A percentile compares a stretch with the other conserved stretches of the same genome.
Conservation (phyloP, 2,113 vertebrate species). For the Esox niger region DNA sequence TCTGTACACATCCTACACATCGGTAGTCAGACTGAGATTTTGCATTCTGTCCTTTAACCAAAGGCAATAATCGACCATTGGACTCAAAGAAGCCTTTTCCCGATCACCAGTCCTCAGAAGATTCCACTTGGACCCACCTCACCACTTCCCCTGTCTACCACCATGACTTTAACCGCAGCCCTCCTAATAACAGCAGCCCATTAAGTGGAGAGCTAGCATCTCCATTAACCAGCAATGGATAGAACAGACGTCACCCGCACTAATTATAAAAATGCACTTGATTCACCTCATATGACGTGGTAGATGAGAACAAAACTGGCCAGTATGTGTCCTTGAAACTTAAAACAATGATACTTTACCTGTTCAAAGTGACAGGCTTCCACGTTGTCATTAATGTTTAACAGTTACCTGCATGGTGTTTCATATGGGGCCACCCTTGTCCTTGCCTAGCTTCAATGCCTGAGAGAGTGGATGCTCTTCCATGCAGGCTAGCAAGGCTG, state of each 20-base stretch:
- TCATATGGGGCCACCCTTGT: neutral
- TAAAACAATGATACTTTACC: neutral
- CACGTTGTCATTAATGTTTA: neutral
- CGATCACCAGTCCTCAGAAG: neutral
- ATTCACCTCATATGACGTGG: too few species aligned
- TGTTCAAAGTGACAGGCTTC: neutral
- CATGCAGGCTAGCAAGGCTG: neutral
- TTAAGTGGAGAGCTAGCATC: neutral
- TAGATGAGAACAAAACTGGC: too few species aligned
- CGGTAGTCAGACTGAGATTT: neutral
- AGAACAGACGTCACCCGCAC: neutral
- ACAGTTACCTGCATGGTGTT: neutral
- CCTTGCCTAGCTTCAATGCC: neutral
- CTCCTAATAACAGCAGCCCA: neutral
- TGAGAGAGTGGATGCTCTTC: neutral
- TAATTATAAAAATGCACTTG: too few species aligned
- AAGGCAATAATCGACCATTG: conserved; percentile 6
- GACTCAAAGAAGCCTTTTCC: neutral
- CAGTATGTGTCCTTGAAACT: too few species aligned
- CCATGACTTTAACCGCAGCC: neutral
- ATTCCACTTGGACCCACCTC: neutral
- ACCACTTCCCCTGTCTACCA: neutral
- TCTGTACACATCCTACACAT: neutral
- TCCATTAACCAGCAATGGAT: neutral
- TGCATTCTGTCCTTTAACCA: neutral